Base-by-base conservation (phyloP, 2,113 vertebrate species). In the Sialia sialis region DNA sequence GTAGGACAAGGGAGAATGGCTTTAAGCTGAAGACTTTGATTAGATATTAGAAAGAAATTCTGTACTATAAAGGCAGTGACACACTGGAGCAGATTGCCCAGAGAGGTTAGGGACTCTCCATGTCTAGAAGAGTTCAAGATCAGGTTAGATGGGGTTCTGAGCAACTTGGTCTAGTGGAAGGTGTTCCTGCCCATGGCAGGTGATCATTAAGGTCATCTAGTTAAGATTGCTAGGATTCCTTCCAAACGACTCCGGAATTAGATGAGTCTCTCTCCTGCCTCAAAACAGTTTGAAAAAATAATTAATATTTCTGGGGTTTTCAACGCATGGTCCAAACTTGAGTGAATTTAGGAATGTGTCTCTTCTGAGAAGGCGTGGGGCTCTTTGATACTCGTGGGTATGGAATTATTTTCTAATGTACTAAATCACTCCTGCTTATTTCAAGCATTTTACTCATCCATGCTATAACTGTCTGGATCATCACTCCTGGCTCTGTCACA, bases 181-280 rank as follows among this genome's bases (percentile, higher is more conserved):
- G 25, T 55, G 39, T 55, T 14, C 16, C 54, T 26, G 46, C 6
- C 29, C 39, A 48, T 39, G 16, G 20, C 52, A 86, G 21, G 27
- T 52, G 32, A 77, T n/a, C 0, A 0, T 22, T 38, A 76, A 59
- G 21, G 43, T 18, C 5, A 36, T 26, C 32, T 36, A 43, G 14
- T 55, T 55, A 54, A 38, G 26, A 84, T 38, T 0, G 0, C 8
- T 41, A 36, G 10, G 30, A 41, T 36, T 60, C 17, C 14, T 75
- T 68, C 26, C 25, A 51, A 82, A 75, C 11, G 9, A 19, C 48
- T 55, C 55, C 27, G 38, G 11, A 22, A 48, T 26, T 54, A 10
- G 22, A 7, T 27, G 25, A 68, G 48, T 85, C 19, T 73, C 22
- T 60, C 22, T 49, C 8, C 77, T 58, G 11, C 29, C 75, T 52